Evolutionary conservation across 2,888 invertebrate species (phyloP), one percentile per base, ranked within the genome.

Genomic region (Orchesella flavescens): DNA sequence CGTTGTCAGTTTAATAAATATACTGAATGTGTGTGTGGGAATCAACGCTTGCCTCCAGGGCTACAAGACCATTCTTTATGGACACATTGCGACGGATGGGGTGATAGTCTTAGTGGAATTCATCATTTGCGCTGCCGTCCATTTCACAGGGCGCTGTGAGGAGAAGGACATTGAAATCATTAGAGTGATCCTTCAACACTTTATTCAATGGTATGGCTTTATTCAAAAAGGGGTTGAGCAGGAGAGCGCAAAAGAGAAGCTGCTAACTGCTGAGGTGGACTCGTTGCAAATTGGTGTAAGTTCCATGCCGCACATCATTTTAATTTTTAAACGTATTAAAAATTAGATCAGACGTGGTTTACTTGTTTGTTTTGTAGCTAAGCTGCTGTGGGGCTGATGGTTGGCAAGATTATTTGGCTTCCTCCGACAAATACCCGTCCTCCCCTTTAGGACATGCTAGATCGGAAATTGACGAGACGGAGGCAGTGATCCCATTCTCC

Each of bases 331-430:
- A 44, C 7, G 44, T 7, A 44, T 7, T 44, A 44, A 44, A 9
- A 44, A 44, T 44, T 44, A 44, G 12, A 44, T 7, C 12, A 44
- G 44, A 44, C 9, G 44, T 44, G 44, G 44, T 44, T 44, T 44
- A 44, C 7, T 44, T 44, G 12, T 9, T 44, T 44, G 12, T 15
- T 3, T 49, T 49, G n/a, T 49, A 49, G 49, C 34, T 78, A 12
- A 63, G 78, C 7, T 78, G 78, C n/a, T 78, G 78, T 24, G 78
- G 78, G 7, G 78, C 49, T 0, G 69, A 69, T 46, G n/a, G 23
- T 1, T 78, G 78, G 78, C 13, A 12, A 12, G 78, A 78, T 17
- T 78, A 78, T 53, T 13, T 78, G 9, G 59, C 59, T 12, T 24
- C 57, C 12, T 19, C 17, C 2, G 12, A 49, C 1, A n/a, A 49